Evolutionary conservation across 1,140 invertebrate species (phyloP).

Genomic region (Mamestra configurata): DNA sequence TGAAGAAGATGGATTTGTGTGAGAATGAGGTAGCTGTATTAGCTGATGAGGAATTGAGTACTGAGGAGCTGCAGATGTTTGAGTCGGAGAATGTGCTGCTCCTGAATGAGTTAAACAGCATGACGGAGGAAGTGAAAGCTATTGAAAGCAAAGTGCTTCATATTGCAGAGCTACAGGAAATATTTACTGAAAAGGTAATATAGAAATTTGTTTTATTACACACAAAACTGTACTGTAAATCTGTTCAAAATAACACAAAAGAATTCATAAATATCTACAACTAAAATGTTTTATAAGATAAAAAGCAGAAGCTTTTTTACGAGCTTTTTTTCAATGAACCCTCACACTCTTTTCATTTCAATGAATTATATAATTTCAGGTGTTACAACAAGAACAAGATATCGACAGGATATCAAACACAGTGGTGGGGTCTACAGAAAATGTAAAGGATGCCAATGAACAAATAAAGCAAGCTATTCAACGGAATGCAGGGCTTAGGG

Average conservation of each 20-base stretch:
- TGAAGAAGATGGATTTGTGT: slow-evolving; percentile 77
- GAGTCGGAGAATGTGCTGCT: slow-evolving; percentile 95
- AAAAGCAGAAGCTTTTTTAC: too few relatives aligned
- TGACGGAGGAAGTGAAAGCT: slow-evolving; percentile 93
- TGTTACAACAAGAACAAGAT: slow-evolving; percentile 96
- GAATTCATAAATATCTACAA: too few relatives aligned
- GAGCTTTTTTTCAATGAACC: too few relatives aligned
- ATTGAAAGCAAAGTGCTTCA: slow-evolving; percentile 98
- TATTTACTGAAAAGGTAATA: slow-evolving; percentile 98
- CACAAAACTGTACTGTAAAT: too few relatives aligned
- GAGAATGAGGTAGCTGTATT: slow-evolving; percentile 78
- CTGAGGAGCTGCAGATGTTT: slow-evolving; percentile 97
- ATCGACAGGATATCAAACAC: slow-evolving; percentile 96
- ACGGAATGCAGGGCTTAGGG: slow-evolving; percentile 97
- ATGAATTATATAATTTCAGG: slow-evolving; percentile 76
- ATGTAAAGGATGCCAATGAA: slow-evolving; percentile 98
- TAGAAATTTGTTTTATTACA: neutral
- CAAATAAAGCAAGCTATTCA: slow-evolving; percentile 98
- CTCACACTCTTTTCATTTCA: too few relatives aligned
- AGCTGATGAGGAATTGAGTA: slow-evolving; percentile 89
- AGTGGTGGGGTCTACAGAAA: slow-evolving; percentile 97
- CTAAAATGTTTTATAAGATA: too few relatives aligned
- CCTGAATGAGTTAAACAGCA: slow-evolving; percentile 95
- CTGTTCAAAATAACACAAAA: too few relatives aligned
- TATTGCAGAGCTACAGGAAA: slow-evolving; percentile 98